These are phyloP conservation scores for Sprattus sprattus DNA, from an alignment of 2,113 vertebrate genomes.

Conservation along the genomic window DNA sequence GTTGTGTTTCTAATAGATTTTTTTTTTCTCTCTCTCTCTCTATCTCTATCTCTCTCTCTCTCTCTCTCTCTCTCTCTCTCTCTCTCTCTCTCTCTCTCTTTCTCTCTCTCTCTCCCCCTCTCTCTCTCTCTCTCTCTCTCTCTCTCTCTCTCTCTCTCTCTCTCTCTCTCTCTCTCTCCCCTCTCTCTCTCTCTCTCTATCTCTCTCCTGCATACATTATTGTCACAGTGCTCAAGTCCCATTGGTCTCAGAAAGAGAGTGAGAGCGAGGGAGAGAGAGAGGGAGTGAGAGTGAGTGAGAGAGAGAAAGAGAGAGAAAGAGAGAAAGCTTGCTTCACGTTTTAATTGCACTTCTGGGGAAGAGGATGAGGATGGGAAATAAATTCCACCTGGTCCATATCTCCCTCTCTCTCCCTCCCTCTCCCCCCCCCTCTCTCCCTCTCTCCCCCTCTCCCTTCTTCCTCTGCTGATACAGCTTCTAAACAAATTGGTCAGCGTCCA, in stretches of 20 bases:
- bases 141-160: background rate
- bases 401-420: background rate
- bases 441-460: background rate
- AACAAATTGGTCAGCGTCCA: background rate
- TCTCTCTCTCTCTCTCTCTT: background rate
- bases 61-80: background rate
- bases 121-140: background rate
- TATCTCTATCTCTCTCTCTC: background rate
- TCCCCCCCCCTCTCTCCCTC: background rate
- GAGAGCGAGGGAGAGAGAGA: background rate
- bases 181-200: background rate
- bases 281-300: background rate
- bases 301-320: background rate
- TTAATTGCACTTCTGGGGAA: background rate
- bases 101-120: background rate
- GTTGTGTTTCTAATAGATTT: background rate
- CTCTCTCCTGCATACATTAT: conserved; percentile 4
- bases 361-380: conserved; percentile 1
- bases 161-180: background rate
- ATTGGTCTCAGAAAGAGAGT: background rate
- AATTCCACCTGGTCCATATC: background rate
- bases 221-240: background rate
- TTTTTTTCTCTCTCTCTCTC: background rate
- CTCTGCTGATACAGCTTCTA: background rate
- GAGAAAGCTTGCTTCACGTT: background rate